Conservation (phyloP, 2,888 invertebrate genomes). For the Scaptomyza flava region DNA sequence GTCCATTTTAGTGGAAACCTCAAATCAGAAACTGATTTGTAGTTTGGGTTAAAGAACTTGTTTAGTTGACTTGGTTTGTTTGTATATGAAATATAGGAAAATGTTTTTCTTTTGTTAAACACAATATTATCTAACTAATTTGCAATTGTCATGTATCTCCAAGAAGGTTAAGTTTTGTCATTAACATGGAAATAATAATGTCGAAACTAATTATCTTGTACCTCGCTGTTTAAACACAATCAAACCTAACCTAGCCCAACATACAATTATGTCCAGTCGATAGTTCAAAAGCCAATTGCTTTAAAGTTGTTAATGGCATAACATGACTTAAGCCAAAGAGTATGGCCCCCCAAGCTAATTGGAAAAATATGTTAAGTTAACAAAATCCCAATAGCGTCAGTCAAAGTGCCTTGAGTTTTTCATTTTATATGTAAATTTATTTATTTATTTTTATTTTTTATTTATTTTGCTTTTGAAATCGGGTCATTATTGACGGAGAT, state of each 20-base stretch:
- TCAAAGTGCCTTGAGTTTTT: neutral
- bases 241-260: constrained; percentile 10
- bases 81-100: neutral
- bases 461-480: too few relatives aligned
- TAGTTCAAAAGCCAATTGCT: constrained; percentile 4
- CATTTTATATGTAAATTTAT: too few relatives aligned
- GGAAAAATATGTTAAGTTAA: neutral
- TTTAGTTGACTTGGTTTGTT: neutral
- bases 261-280: neutral
- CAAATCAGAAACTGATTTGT: neutral
- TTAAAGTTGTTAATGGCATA: constrained; percentile 40
- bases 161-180: neutral
- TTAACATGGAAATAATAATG: neutral
- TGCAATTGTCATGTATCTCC: neutral
- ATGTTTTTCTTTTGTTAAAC: neutral
- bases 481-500: too few relatives aligned
- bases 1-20: neutral
- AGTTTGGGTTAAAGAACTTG: neutral
- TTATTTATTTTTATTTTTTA: too few relatives aligned
- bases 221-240: neutral
- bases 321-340: neutral
- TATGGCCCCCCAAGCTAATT: constrained; percentile 6
- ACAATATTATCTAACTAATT: neutral
- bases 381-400: constrained; percentile 8
- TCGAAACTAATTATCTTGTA: neutral